Evolutionary conservation across 1,140 invertebrate species (phyloP), one percentile per base, ranked within the genome.

Genomic region (Tachypleus tridentatus): DNA sequence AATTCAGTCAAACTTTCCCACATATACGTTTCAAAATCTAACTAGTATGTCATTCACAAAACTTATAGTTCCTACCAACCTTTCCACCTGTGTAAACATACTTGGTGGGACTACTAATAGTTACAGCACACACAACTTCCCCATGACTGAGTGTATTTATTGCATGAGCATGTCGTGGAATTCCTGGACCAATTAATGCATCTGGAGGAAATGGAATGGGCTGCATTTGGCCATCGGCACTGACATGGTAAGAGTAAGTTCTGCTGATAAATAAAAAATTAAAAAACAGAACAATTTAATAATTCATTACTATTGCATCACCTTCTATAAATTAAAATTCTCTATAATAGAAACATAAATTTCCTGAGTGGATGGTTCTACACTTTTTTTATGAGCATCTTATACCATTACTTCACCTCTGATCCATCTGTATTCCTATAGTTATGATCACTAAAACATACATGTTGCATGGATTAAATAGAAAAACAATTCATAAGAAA

Each of bases 31-130:
- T 60, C n/a, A 7, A 64, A 29, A 29, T 29, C 29, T 29, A 29
- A 29, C 29, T 29, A 29, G 29, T 29, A 29, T 29, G 29, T 29
- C 0, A 29, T 29, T 29, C 29, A 29, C 29, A 29, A 29, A 29
- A 29, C 29, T 29, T 29, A 29, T 29, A 4, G n/a, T 62, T 8
- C 4, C 8, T 11, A 49, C 48, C 58, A 64, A 77, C 78, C 74
- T 98, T 98, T 62, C 96, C 96, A 11, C 96, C 96, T 9, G 96
- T 98, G 78, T 97, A 98, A 5, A 98, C 93, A 77, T 94, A 91
- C 76, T 93, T 86, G 64, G 90, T 92, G 54, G 90, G 88, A 78
- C 89, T 91, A 62, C 81, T 77, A 82, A 97, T 83, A 82, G 91
- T 79, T 79, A 98, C 79, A 81, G 95, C 77, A 86, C 96, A 85